Percentiles rank a stretch among this genome's conserved stretches.
These are phyloP conservation scores for Melipona bicolor DNA, from an alignment of 2,888 invertebrate species.

Conservation along the genomic window DNA sequence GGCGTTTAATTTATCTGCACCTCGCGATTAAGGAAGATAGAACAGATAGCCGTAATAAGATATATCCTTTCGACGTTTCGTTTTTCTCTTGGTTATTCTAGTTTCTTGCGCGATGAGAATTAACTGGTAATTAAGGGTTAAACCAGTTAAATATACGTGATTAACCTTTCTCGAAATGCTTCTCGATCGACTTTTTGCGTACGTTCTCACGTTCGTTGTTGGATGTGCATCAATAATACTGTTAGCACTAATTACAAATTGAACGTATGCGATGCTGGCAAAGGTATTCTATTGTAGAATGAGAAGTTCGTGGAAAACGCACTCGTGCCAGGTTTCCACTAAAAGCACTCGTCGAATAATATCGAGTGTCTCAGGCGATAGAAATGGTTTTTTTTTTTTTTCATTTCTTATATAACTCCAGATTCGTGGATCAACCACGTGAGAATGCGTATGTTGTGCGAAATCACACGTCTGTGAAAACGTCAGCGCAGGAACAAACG, in stretches of 20 bases:
- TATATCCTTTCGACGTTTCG: not conserved
- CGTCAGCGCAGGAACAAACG: not conserved
- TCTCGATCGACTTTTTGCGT: not conserved
- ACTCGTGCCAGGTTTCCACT: no score
- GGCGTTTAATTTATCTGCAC: not conserved
- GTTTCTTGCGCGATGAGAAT: not conserved
- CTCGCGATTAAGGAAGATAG: not conserved
- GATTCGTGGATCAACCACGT: not conserved
- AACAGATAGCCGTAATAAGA: not conserved
- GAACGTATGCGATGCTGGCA: not conserved
- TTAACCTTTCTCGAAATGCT: not conserved
- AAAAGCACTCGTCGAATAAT: not conserved
- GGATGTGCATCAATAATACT: no score
- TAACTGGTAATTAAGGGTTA: slow-evolving; percentile 11
- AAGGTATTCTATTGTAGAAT: not conserved
- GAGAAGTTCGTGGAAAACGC: not conserved
- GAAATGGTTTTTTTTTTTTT: not conserved
- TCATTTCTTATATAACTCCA: not conserved
- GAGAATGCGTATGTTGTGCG: not conserved
- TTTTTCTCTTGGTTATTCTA: not conserved
- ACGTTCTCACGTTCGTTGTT: no score
- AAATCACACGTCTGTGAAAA: slow-evolving; percentile 7
- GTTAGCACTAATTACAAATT: not conserved
- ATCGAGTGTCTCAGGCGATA: not conserved
- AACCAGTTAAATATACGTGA: not conserved